Conservation (phyloP, 2,888 invertebrate genomes). For the Salticus scenicus region DNA sequence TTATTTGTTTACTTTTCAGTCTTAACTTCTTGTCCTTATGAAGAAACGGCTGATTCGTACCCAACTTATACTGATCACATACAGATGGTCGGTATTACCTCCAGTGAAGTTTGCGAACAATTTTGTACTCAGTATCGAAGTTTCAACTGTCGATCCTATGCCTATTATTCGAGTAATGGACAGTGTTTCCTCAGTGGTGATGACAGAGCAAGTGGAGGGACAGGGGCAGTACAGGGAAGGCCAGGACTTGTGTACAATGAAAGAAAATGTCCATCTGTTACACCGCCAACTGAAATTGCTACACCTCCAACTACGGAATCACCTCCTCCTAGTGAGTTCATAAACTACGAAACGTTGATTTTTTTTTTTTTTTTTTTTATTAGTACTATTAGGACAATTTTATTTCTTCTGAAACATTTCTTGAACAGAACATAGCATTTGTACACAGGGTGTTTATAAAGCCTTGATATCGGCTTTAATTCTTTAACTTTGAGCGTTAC, state of each 20-base stretch:
- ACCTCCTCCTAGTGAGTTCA: conserved; percentile 66
- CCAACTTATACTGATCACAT: conserved; percentile 73
- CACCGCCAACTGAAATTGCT: conserved; percentile 51
- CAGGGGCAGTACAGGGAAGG: conserved; percentile 64
- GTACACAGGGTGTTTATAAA: too few relatives aligned
- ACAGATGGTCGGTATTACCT: conserved; percentile 74
- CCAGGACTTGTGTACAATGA: conserved; percentile 72
- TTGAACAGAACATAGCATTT: too few relatives aligned
- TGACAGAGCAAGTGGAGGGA: conserved; percentile 71
- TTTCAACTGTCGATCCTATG: conserved; percentile 76
- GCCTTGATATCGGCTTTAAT: too few relatives aligned
- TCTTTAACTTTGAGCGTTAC: too few relatives aligned
- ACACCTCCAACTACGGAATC: conserved; percentile 63
- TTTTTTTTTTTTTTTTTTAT: too few relatives aligned
- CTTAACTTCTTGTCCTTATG: conserved; percentile 70
- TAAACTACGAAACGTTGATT: too few relatives aligned
- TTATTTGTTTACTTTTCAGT: too few relatives aligned
- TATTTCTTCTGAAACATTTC: too few relatives aligned
- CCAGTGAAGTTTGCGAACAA: conserved; percentile 76
- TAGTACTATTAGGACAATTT: too few relatives aligned
- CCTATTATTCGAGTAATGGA: conserved; percentile 76
- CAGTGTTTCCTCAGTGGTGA: conserved; percentile 77
- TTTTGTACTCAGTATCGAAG: conserved; percentile 75
- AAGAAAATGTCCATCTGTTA: conserved; percentile 68
- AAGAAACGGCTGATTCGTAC: conserved; percentile 70